A percentile compares a stretch with the other conserved stretches of the same genome.
Evolutionary conservation across 2,888 invertebrate genomes (phyloP).

Genomic region (Omphaloscelis lunosa): DNA sequence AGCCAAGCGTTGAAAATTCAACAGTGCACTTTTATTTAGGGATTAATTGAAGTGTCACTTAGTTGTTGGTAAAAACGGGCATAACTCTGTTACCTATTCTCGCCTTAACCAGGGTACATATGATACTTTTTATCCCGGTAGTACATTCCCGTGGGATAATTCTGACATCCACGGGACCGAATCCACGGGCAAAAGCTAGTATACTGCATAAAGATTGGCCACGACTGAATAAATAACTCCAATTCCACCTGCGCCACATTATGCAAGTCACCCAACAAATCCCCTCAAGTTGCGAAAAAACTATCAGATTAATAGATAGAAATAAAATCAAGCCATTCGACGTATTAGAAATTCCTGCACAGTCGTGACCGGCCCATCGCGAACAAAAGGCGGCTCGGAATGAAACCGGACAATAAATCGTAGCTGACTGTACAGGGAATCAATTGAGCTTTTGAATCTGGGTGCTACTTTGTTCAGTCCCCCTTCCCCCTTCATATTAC

Average conservation of each 20-base stretch:
- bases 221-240: constrained; percentile 3
- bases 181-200: background rate
- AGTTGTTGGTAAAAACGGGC: no score
- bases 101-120: no score
- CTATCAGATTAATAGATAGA: constrained; percentile 57
- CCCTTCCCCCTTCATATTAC: constrained; percentile 43
- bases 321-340: constrained; percentile 61
- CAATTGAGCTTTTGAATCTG: constrained; percentile 62
- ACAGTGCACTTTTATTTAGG: no score
- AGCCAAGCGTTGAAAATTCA: no score
- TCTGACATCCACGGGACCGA: background rate
- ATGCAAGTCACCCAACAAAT: constrained; percentile 25
- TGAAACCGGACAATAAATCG: constrained; percentile 67
- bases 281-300: constrained; percentile 43
- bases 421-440: constrained; percentile 58
- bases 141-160: background rate
- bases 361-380: constrained; percentile 68
- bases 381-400: constrained; percentile 65
- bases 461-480: constrained; percentile 61
- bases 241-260: constrained; percentile 26
- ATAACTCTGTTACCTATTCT: no score
- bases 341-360: constrained; percentile 65
- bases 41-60: no score
- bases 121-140: background rate
- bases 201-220: background rate